These are phyloP conservation scores for Apotomis turbidana DNA, from an alignment of 2,888 invertebrate species.

Conservation along the genomic window DNA sequence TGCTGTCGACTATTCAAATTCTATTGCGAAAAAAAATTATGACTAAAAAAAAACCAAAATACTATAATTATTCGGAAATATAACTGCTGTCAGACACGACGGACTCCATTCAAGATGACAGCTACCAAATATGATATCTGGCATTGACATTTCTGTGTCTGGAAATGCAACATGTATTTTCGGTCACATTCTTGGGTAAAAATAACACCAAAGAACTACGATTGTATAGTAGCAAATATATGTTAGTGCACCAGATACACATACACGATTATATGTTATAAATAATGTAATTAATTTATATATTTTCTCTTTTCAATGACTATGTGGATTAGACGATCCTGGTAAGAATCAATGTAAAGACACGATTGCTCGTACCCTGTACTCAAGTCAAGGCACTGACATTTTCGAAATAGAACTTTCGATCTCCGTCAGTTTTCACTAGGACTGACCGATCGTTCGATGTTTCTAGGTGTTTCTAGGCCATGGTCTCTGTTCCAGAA, in stretches of 20 bases:
- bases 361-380: conserved; percentile 57
- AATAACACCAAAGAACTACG: background rate
- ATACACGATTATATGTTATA: conserved; percentile 35
- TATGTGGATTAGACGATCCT: conserved; percentile 79
- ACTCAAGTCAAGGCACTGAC: conserved; percentile 44
- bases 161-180: background rate
- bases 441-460: conserved; percentile 8
- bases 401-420: conserved; percentile 56
- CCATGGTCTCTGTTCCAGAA: conserved; percentile 52
- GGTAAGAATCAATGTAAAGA: conserved; percentile 69
- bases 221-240: conserved; percentile 8
- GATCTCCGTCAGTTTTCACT: conserved; percentile 41
- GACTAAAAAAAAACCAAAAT: too few species aligned
- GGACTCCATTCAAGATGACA: background rate
- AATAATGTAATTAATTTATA: conserved; percentile 57
- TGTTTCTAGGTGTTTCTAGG: conserved; percentile 41
- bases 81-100: background rate
- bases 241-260: conserved; percentile 1
- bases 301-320: conserved; percentile 80
- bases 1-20: background rate
- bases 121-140: conserved; percentile 1
- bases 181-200: background rate
- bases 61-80: background rate
- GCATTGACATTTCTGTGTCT: background rate
- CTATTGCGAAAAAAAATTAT: background rate